Evolutionary conservation across 2,888 invertebrate genomes (phyloP).

Genomic region (Machimus atricapillus): DNA sequence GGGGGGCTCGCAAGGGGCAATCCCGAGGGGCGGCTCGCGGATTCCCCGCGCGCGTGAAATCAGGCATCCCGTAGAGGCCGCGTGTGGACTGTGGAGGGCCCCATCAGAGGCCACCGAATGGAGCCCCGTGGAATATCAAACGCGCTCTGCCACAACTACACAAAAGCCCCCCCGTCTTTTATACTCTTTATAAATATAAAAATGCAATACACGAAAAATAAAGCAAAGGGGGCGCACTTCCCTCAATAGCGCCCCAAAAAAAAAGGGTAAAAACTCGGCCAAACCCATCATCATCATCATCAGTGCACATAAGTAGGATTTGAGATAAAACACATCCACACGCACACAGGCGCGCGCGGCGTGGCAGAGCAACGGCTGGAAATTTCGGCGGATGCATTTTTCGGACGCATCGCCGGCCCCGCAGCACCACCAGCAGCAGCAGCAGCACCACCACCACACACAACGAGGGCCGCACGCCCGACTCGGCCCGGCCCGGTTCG

Average conservation of each 20-base stretch:
- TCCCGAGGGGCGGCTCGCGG: not conserved
- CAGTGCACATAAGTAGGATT: constrained; percentile 39
- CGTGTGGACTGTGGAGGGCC: not conserved
- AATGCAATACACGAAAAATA: constrained; percentile 39
- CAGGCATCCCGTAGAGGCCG: not conserved
- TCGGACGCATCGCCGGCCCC: not conserved
- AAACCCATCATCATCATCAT: constrained; percentile 40
- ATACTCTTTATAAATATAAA: constrained; percentile 39
- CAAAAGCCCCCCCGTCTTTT: not conserved
- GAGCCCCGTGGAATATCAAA: constrained; percentile 30
- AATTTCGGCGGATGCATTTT: constrained; percentile 25
- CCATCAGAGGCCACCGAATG: not conserved
- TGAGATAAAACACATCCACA: constrained; percentile 34
- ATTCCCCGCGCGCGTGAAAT: not conserved
- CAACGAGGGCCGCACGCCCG: not conserved
- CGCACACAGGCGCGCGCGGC: not conserved
- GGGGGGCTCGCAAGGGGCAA: not conserved
- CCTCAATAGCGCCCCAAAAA: constrained; percentile 30
- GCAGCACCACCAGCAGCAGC: not conserved
- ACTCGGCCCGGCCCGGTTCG: too few relatives aligned
- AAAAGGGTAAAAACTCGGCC: constrained; percentile 39
- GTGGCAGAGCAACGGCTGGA: not conserved
- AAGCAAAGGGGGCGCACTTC: constrained; percentile 29
- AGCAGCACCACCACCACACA: not conserved
- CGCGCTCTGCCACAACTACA: constrained; percentile 18